Base-by-base conservation (phyloP, 2,113 vertebrate species). In the Melanostigma gelatinosum region DNA sequence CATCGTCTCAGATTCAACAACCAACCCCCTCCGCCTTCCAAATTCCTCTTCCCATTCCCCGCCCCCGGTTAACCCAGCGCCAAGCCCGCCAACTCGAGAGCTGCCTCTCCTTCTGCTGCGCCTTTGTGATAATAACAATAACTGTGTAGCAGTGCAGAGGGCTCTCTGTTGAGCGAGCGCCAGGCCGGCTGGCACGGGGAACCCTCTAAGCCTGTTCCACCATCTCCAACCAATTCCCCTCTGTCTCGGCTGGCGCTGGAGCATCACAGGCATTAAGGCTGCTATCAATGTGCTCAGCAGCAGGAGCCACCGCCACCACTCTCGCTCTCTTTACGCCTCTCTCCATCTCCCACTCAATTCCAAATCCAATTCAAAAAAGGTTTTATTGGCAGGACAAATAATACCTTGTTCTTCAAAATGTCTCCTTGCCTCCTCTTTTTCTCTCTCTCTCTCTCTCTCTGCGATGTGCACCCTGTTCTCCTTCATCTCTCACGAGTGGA, bases 41-140 rank as follows among this genome's bases (percentile, higher is more conserved):
- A 90, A 82, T 91, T 86, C 83, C 83, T 83, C 74, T 86, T 79
- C 83, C 82, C 62, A 27, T 83, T 83, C 86, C 75, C 82, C 82
- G 71, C 87, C 88, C 87, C 79, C 86, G 77, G 86, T 89, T 79
- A 85, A 90, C 84, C 86, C 91, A 52, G 79, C 76, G 88, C 92
- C 90, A 91, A 90, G 88, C 83, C 92, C 83, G 89, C 92, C 92
- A 91, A 90, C 91, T 88, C 82, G 79, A 85, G 91, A 91, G 87
- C 88, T 92, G 92, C 87, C 86, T 87, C 88, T 90, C 92, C 92
- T 93, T 94, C 92, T 94, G 90, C 92, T 93, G 85, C 72, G 80
- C 82, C 84, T 93, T 93, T 93, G 93, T 92, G 90, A 90, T 88
- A 86, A 92, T 93, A 93, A 94, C 92, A 92, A 89, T 93, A 88